These are phyloP conservation scores for Clivina fossor DNA, from an alignment of 2,888 invertebrate species.

Conservation along the genomic window DNA sequence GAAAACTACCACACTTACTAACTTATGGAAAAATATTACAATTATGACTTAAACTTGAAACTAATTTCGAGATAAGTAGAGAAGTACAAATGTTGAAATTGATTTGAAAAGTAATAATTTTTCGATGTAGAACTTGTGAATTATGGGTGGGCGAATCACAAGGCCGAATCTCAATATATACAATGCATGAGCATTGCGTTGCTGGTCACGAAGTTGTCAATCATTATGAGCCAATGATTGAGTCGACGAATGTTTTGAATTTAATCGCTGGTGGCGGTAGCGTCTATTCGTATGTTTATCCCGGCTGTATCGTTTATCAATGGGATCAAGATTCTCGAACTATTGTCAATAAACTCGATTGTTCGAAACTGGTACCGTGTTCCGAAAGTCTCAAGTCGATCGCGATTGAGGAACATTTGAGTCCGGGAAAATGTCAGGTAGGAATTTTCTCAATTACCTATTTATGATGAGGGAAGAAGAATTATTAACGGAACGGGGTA, in stretches of 20 bases:
- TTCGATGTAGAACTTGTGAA: slow-evolving; percentile 56
- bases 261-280: slow-evolving; percentile 64
- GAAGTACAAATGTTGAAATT: too few relatives aligned
- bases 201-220: slow-evolving; percentile 70
- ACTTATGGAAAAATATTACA: too few relatives aligned
- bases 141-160: slow-evolving; percentile 88
- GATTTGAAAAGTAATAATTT: too few relatives aligned
- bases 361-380: slow-evolving; percentile 88
- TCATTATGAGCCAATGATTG: slow-evolving; percentile 62
- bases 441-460: slow-evolving; percentile 42
- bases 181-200: slow-evolving; percentile 69
- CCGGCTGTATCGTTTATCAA: slow-evolving; percentile 85
- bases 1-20: too few relatives aligned
- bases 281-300: slow-evolving; percentile 82
- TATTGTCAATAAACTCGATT: slow-evolving; percentile 80
- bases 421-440: slow-evolving; percentile 75
- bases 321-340: slow-evolving; percentile 73
- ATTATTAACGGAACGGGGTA: background rate
- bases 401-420: slow-evolving; percentile 83
- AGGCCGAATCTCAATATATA: slow-evolving; percentile 78
- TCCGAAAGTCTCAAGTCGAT: slow-evolving; percentile 91
- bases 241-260: slow-evolving; percentile 69
- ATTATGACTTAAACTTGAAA: too few relatives aligned
- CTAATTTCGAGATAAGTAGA: too few relatives aligned
- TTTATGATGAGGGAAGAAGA: background rate